phyloP scores from a whole-genome alignment of 2,113 vertebrate species.

The Progne subis region DNA sequence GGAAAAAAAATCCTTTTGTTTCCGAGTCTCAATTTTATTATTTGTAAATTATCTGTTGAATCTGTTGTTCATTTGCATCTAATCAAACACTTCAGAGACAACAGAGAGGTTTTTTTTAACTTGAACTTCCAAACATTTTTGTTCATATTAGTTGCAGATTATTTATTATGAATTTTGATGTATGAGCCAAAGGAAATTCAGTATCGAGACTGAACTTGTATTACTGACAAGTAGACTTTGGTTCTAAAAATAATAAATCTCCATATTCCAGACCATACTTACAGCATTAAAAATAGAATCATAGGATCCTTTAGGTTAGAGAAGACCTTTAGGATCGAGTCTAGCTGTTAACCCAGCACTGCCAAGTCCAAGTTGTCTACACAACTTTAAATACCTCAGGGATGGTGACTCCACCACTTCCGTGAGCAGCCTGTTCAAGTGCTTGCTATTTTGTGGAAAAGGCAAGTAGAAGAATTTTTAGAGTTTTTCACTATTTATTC shows the following conservation, averaged over 20 bases:
- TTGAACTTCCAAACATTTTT: not conserved
- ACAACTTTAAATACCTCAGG: not conserved
- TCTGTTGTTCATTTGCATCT: not conserved
- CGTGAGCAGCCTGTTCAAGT: not conserved
- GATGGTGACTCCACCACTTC: not conserved
- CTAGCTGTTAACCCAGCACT: too few relatives aligned
- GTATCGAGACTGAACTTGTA: not conserved
- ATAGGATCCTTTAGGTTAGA: not conserved
- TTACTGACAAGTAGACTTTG: not conserved
- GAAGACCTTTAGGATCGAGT: not conserved
- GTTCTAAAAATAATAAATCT: not conserved
- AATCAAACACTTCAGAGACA: not conserved
- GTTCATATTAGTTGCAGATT: not conserved
- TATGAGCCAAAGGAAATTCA: not conserved
- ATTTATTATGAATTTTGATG: not conserved
- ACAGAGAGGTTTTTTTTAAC: not conserved
- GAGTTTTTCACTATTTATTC: not conserved
- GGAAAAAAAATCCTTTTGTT: not conserved
- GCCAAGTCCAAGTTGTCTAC: not conserved
- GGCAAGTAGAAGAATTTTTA: not conserved
- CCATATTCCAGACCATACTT: not conserved
- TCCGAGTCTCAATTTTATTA: not conserved
- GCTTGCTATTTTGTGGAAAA: not conserved
- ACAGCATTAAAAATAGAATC: not conserved
- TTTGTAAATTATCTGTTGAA: not conserved